Base-by-base conservation (phyloP, 2,113 vertebrate genomes). In the Gobio gobio region DNA sequence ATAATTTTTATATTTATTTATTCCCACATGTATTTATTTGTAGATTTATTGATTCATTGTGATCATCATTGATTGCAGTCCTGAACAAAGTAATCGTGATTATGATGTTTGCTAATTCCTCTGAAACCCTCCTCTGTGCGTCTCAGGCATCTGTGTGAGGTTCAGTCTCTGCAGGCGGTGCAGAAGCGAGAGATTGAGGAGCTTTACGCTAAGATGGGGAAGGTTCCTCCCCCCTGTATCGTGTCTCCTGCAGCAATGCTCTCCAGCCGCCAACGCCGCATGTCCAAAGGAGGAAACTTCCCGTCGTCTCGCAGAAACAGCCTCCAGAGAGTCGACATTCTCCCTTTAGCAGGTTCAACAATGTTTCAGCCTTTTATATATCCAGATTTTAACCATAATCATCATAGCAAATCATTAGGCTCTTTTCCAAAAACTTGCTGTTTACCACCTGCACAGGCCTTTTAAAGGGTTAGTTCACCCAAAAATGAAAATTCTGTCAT, bases 151-250 rank as follows among this genome's bases (percentile, higher is more conserved):
- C 83, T 98, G 90, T 91, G 93, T 0, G 98, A 99, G 88, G 97
- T 98, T 49, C 96, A 98, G 93, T 88, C 92, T 3, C 95, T 99
- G 86, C 97, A 99, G 92, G 94, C 94, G 0, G 83, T 95, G 1
- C 98, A 99, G 94, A 99, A 98, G 92, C 95, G 94, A 84, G 98
- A 99, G 94, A 99, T 98, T 0, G 97, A 99, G 89, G 97, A 97
- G 77, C 92, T 99, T 4, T 99, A 99, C 33, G 91, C 93, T 82
- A 94, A 92, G 59, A 96, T 98, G 90, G 98, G 98, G 64, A 99
- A 98, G 90, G 95, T 95, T 85, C 97, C 98, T 0, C 97, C 98
- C 0, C 94, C 95, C 0, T 98, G 96, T 43, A 98, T 99, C 0
- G 94, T 99, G 6, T 97, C 97, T 5, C 97, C 98, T 0, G 97